Conservation (phyloP, 1,140 invertebrate genomes). For the Armadillidium nasatum region DNA sequence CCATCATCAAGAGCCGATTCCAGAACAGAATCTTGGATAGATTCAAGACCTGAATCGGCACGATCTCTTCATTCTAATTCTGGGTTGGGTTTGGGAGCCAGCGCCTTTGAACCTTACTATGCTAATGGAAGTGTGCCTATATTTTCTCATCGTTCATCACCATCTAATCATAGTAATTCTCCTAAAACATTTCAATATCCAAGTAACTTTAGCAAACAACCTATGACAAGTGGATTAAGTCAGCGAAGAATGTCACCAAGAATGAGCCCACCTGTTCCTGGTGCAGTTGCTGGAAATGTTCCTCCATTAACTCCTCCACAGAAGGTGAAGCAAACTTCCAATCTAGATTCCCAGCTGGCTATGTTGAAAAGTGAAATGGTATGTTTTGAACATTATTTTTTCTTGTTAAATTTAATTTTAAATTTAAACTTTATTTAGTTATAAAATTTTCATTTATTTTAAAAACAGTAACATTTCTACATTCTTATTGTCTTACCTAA, state of each 20-base stretch:
- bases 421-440: not conserved
- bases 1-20: slow-evolving; percentile 40
- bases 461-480: too few relatives aligned
- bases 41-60: slow-evolving; percentile 36
- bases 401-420: not conserved
- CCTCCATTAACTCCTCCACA: slow-evolving; percentile 35
- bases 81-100: slow-evolving; percentile 35
- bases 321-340: slow-evolving; percentile 29
- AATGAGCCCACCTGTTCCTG: slow-evolving; percentile 38
- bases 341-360: slow-evolving; percentile 47
- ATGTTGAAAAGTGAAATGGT: slow-evolving; percentile 49
- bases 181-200: slow-evolving; percentile 27
- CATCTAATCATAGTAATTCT: slow-evolving; percentile 32
- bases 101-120: slow-evolving; percentile 44
- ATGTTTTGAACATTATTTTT: not conserved
- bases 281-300: slow-evolving; percentile 33
- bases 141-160: slow-evolving; percentile 32
- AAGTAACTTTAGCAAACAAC: slow-evolving; percentile 16
- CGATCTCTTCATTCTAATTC: slow-evolving; percentile 36
- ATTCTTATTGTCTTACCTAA: too few relatives aligned
- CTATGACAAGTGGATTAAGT: slow-evolving; percentile 22
- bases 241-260: slow-evolving; percentile 19
- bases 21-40: slow-evolving; percentile 37
- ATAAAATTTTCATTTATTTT: too few relatives aligned
- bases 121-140: slow-evolving; percentile 27